Conservation (phyloP, 2,888 invertebrate species). For the Pocota personata region DNA sequence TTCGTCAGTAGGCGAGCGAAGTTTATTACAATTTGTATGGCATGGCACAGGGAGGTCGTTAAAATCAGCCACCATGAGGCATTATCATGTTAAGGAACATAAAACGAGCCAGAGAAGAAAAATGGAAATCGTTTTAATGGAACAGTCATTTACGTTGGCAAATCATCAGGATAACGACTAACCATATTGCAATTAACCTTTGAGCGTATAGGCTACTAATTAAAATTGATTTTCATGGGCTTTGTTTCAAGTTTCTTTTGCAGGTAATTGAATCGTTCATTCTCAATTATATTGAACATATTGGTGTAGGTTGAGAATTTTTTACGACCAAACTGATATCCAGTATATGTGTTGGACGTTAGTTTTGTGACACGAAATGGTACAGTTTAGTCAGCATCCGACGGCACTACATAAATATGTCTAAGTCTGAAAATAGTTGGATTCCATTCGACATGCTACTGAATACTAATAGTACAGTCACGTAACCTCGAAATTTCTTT, state of each 20-base stretch:
- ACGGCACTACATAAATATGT: too few relatives aligned
- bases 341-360: too few relatives aligned
- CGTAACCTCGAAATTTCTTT: too few relatives aligned
- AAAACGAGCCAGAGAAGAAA: conserved; percentile 32
- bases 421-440: too few relatives aligned
- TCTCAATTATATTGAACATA: background rate
- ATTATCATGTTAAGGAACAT: conserved; percentile 47
- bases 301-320: too few relatives aligned
- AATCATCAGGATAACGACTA: conserved; percentile 44
- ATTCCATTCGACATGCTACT: too few relatives aligned
- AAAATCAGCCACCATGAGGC: conserved; percentile 58
- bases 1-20: conserved; percentile 5
- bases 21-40: conserved; percentile 40
- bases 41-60: conserved; percentile 20
- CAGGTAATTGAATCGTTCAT: background rate
- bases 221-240: conserved; percentile 37
- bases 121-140: conserved; percentile 29
- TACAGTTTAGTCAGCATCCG: too few relatives aligned
- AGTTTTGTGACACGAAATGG: too few relatives aligned
- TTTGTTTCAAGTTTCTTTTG: background rate
- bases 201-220: conserved; percentile 17
- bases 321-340: too few relatives aligned
- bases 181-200: conserved; percentile 53
- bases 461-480: too few relatives aligned
- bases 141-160: conserved; percentile 34